A percentile compares a stretch with the other conserved stretches of the same genome.
Conservation (phyloP, 2,113 vertebrate species). For the Zapus hudsonius region DNA sequence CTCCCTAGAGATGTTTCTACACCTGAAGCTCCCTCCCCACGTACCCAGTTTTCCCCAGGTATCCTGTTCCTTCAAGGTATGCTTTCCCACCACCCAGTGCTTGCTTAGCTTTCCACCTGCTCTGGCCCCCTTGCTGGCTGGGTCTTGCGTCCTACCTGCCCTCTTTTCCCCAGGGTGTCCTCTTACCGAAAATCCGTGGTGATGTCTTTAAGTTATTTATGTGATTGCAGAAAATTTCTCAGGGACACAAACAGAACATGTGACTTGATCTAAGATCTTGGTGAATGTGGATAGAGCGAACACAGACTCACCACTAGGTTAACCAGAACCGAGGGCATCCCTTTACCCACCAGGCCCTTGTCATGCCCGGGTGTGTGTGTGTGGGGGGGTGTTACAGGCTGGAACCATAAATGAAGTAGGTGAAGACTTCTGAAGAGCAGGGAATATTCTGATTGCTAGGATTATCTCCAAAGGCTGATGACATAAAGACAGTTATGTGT, state of each 20-base stretch:
- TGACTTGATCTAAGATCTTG: slow-evolving; percentile 18
- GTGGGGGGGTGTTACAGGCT: background rate
- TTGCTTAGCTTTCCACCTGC: background rate
- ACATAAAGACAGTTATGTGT: background rate
- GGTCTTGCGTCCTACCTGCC: background rate
- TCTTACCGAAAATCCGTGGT: background rate
- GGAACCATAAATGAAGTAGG: background rate
- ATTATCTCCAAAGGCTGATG: background rate
- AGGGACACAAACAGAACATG: slow-evolving; percentile 24
- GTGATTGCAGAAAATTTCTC: slow-evolving; percentile 32
- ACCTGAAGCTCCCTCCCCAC: no score
- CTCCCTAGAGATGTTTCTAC: background rate
- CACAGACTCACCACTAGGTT: background rate
- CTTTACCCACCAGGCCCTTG: background rate
- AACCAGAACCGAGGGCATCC: background rate
- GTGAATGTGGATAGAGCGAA: background rate
- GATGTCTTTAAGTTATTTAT: slow-evolving; percentile 39
- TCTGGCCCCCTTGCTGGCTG: background rate
- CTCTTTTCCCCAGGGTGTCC: background rate
- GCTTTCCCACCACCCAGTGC: background rate
- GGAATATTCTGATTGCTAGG: background rate
- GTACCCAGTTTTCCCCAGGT: background rate
- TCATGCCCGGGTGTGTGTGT: background rate
- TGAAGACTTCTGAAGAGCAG: background rate
- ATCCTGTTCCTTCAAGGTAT: background rate